Base-by-base conservation (phyloP, 2,888 invertebrate species). In the Melinopterus prodromus region DNA sequence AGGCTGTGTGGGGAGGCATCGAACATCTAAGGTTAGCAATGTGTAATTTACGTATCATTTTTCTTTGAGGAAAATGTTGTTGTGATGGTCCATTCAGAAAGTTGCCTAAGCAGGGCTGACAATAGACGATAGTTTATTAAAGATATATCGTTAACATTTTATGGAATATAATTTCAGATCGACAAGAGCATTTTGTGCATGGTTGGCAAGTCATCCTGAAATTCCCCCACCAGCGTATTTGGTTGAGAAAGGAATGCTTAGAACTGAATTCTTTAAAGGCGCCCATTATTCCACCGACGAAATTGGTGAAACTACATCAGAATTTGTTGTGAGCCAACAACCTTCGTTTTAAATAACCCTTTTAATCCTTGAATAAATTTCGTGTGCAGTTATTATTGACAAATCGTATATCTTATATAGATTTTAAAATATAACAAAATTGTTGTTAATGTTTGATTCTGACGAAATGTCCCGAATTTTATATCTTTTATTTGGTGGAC, bases 1-100 rank as follows among this genome's bases (percentile, higher is more conserved):
- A 92, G 0, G 90, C 90, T 74, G 92, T 94, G 0, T 94, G 92
- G 92, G 90, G 91, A 14, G 92, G 91, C n/a, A 92, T 94, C 71
- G 90, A 91, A 16, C 90, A 93, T 86, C 89, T 94, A 6, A 91
- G 91, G 92, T 92, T 82, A 81, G 79, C 76, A 75, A 15, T 71
- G 75, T 26, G 26, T 26, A 26, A 26, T 2, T 26, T 26, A 26
- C 26, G 2, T 26, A 26, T 26, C 3, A 26, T 26, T 26, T 26
- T 26, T 26, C 3, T 26, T 26, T 1, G 26, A 26, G 26, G 26
- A 26, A 26, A 26, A 26, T 26, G 26, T 26, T 26, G 26, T 26
- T 26, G 26, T 26, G 26, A 26, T 26, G 26, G 26, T 26, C 26
- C 26, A 26, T 26, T 26, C 2, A 26, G 26, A 26, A 26, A 26